Evolutionary conservation across 2,113 vertebrate species (phyloP).

Genomic region (Myotis lucifugus): DNA sequence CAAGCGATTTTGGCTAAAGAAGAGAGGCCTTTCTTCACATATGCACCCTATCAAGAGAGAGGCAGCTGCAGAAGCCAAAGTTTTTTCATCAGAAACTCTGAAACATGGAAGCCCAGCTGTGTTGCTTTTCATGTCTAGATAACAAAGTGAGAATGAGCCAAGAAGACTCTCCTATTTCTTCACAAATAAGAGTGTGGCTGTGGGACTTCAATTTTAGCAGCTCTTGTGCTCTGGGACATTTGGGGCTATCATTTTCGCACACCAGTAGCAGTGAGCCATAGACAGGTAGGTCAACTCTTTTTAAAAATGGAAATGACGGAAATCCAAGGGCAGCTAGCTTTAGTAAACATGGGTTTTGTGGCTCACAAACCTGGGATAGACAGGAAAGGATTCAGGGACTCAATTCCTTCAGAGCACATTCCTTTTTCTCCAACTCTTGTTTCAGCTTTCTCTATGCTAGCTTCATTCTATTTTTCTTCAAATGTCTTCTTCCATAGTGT

Average conservation of each 20-base stretch:
- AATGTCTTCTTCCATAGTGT: neutral
- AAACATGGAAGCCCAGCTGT: neutral
- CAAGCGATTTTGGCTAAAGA: neutral
- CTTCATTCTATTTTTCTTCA: slow-evolving; percentile 5
- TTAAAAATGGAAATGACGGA: neutral
- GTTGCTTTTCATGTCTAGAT: neutral
- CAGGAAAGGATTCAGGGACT: neutral
- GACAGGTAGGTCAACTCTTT: neutral
- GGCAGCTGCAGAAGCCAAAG: neutral
- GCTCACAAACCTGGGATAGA: neutral
- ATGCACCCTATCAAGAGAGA: neutral
- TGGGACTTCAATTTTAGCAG: neutral
- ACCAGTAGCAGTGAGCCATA: neutral
- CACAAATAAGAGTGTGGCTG: neutral
- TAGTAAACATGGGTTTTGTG: neutral
- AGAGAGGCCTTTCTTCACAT: neutral
- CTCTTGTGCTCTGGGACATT: neutral
- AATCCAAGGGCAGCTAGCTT: neutral
- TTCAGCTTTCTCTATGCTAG: neutral
- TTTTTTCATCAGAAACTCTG: neutral
- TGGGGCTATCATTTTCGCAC: neutral
- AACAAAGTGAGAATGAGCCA: slow-evolving; percentile 10
- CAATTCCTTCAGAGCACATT: neutral
- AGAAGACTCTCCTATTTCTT: slow-evolving; percentile 1
- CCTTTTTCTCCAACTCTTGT: neutral